Base-by-base conservation (phyloP, 2,888 invertebrate genomes). In the Epiperipatus broadwayi region DNA sequence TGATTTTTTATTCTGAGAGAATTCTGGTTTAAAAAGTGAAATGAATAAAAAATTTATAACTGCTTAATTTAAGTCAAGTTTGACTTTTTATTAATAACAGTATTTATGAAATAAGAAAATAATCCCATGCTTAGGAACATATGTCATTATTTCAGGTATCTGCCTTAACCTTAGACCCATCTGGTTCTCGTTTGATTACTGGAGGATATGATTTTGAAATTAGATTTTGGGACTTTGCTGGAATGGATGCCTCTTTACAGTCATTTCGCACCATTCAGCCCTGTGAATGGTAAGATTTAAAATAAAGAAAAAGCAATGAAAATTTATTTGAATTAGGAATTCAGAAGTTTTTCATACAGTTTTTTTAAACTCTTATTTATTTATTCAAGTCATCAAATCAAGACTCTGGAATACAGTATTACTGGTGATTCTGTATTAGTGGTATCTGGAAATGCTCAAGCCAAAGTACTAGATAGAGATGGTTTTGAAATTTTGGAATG, bases 181-280 rank as follows among this genome's bases (percentile, higher is more conserved):
- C 89, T 2, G 97, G 95, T 0, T 85, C 91, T 1, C 67, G 95
- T 1, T 57, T 83, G 27, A 76, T 83, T 0, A 77, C 81, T 0
- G 97, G 97, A 1, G 85, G 91, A 0, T 73, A 84, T 19, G 95
- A 97, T 58, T 97, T 91, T 59, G 87, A 91, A 48, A 78, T 97
- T 2, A 78, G 79, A 37, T 81, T 97, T 50, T 97, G 89, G 89
- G 97, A 99, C 57, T 97, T 97, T 65, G 84, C 89, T 44, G 95
- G 93, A 3, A 95, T 97, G 91, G 91, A 95, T 57, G 72, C 80
- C 0, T 73, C 78, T 1, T 70, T 89, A 66, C 73, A 79, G 37
- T 81, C 87, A 34, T 97, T 93, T 57, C 71, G 93, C 16, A 79
- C 79, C 0, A 64, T 91, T n/a, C 78, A 80, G 47, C 93, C 95